Percentiles rank a stretch among this genome's conserved stretches.
phyloP scores from a whole-genome alignment of 2,113 vertebrate genomes.

The Coreoperca whiteheadi region DNA sequence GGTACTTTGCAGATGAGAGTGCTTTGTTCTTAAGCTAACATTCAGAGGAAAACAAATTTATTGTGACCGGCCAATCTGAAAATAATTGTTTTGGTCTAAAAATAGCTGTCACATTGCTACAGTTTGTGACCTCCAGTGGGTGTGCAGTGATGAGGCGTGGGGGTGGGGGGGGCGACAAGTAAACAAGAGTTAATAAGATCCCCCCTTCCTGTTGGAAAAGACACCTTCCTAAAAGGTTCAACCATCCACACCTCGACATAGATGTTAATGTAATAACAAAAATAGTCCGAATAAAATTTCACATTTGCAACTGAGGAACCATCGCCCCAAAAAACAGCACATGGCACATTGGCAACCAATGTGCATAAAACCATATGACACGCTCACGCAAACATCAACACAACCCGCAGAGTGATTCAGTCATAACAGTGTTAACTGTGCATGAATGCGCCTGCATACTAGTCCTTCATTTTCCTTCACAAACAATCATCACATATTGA shows the following conservation, averaged over 20 bases:
- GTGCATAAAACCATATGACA: conserved; percentile 67
- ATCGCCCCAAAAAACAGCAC: conserved; percentile 63
- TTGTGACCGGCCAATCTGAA: conserved; percentile 68
- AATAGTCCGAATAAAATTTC: conserved; percentile 76
- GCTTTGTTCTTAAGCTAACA: conserved; percentile 70
- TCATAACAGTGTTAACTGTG: conserved; percentile 32
- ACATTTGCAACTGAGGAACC: conserved; percentile 80
- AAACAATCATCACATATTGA: conserved; percentile 68
- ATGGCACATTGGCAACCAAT: conserved; percentile 74
- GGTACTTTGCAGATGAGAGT: conserved; percentile 59
- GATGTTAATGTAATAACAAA: conserved; percentile 73
- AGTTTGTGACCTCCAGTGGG: conserved; percentile 78
- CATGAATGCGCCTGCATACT: conserved; percentile 32
- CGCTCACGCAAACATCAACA: conserved; percentile 55
- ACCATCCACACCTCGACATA: conserved; percentile 60
- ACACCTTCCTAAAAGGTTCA: conserved; percentile 56
- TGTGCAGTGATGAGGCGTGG: conserved; percentile 45
- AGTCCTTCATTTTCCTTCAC: conserved; percentile 76
- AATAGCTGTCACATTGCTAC: conserved; percentile 73
- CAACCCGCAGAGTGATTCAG: conserved; percentile 54
- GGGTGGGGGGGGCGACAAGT: conserved; percentile 36
- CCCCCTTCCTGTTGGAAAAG: conserved; percentile 19
- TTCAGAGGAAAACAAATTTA: conserved; percentile 50
- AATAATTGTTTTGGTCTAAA: conserved; percentile 72
- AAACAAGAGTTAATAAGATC: conserved; percentile 54